Base-by-base conservation (phyloP, 1,140 invertebrate genomes). In the Drosophila ironensis region DNA sequence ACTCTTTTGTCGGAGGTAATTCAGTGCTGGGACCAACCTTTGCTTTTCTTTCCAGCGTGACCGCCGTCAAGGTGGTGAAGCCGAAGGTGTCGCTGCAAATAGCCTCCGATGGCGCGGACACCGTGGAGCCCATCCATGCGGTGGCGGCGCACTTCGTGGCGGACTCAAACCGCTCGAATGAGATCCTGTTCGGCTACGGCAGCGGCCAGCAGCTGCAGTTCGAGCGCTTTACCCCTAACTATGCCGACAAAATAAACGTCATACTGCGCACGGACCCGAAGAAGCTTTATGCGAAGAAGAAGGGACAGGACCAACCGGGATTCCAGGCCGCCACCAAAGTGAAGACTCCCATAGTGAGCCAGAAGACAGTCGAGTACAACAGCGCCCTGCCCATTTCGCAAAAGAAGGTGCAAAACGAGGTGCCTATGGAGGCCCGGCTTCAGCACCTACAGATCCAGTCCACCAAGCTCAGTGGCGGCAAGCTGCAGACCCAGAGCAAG, bases 351-450 rank as follows among this genome's bases (percentile, higher is more conserved):
- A 74, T 91, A 9, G 90, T 91, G 0, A 89, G 90, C 28, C 78
- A 77, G 19, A 91, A 56, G 16, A 69, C 51, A 6, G 80, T 89
- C 9, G 84, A 90, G 30, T 88, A 87, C 57, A 88, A 81, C 9
- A 76, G 53, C 70, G 81, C 89, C 17, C 25, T 88, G 46, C 82
- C 84, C 9, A 69, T 72, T 9, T 93, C 92, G 61, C 91, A 91
- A 28, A 92, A 90, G 51, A 89, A 72, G 33, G 87, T 90, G 20
- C 77, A 91, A 4, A 91, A 92, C 38, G 94, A 96, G 75, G 92
- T 96, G 27, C 94, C 95, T 1, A 93, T 96, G 91, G 95, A 96
- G 87, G 92, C 93, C 4, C 91, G 95, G 53, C 86, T 96, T 12
- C 93, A 94, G 48, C 95, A 95, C 90, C 89, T 96, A 22, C 89